Conservation (phyloP, 2,888 invertebrate species). For the Agriotes lineatus region DNA sequence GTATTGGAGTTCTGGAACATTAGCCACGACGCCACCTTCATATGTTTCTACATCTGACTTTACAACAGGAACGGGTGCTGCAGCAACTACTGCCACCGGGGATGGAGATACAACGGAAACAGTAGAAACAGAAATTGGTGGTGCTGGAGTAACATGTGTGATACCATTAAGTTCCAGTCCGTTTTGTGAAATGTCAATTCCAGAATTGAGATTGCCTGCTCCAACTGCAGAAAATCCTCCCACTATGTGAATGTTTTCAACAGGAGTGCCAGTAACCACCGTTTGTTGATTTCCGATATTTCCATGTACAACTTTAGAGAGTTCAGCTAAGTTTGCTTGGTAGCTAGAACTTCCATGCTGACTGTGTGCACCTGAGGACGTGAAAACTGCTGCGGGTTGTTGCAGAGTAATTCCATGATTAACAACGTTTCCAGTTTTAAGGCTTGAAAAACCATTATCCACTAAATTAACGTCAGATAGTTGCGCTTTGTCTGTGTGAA, state of each 20-base stretch:
- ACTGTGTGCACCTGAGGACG: neutral
- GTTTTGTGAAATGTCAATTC: constrained; percentile 42
- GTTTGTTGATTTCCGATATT: neutral
- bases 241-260: constrained; percentile 56
- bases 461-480: neutral
- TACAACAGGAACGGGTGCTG: constrained; percentile 56
- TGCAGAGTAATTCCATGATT: constrained; percentile 5
- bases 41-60: constrained; percentile 51
- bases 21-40: constrained; percentile 60
- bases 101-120: constrained; percentile 44
- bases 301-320: neutral
- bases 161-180: constrained; percentile 51
- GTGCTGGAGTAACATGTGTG: constrained; percentile 38
- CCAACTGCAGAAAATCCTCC: constrained; percentile 61
- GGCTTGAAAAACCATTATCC: neutral
- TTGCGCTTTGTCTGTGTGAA: neutral
- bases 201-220: constrained; percentile 23
- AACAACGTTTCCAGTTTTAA: neutral
- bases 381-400: neutral
- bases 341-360: neutral
- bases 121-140: constrained; percentile 48
- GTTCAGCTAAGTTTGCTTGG: constrained; percentile 3
- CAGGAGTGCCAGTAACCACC: neutral
- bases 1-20: constrained; percentile 60
- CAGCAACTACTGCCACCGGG: constrained; percentile 52